Evolutionary conservation across 2,797 vertebrate species (phyloP), one percentile per base, ranked within the genome.

Genomic region (Halcyon badia): DNA sequence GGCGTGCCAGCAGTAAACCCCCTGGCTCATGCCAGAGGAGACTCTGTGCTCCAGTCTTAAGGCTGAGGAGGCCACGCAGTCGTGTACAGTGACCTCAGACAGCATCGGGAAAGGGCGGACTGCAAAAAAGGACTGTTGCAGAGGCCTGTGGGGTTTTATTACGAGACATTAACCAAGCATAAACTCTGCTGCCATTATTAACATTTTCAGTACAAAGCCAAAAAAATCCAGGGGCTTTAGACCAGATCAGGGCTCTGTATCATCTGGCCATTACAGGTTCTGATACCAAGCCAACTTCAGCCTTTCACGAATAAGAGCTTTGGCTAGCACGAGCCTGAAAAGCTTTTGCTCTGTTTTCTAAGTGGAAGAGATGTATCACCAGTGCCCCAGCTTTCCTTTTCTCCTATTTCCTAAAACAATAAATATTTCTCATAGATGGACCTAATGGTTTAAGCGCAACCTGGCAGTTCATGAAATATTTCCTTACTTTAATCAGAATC

Each of bases 361-460:
- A 90, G 90, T 28, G 6, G 83, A 87, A 73, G 87, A 97, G 85
- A 95, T 95, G 81, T 77, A 96, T 93, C 90, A 89, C 71, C 70
- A 60, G 37, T 19, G 70, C 44, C 87, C 64, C 83, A 60, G 90
- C 76, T 94, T 94, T 82, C 31, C 19, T 91, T 96, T 97, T 61
- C 25, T 78, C 75, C 79, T 13, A 80, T 96, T 98, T 98, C 97
- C 97, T 97, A 95, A 98, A 97, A 90, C 96, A 97, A 97, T 98
- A 97, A 98, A 96, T 97, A 97, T 97, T 97, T 97, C 93, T 98
- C 95, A 95, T 94, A 91, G 78, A 90, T 93, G 94, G 68, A 75
- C 94, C 90, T 97, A 97, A 96, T 97, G 89, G 90, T 96, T 96
- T 97, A 97, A 96, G 92, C 89, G 56, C 85, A 92, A 89, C 85